Conservation (phyloP, 2,113 vertebrate genomes). For the Pholis gunnellus region DNA sequence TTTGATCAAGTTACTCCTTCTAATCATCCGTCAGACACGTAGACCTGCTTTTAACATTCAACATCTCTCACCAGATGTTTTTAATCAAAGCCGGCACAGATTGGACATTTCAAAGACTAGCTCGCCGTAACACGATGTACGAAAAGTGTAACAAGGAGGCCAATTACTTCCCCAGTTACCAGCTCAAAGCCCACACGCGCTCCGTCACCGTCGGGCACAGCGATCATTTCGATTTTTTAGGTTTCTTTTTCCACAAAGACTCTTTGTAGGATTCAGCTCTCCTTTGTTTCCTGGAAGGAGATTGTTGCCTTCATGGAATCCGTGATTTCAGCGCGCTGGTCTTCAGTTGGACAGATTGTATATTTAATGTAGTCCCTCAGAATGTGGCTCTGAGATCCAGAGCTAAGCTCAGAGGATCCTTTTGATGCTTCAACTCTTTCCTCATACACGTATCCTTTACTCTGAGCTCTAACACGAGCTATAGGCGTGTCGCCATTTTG, state of each 20-base stretch:
- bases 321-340: background rate
- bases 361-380: background rate
- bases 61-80: conserved; percentile 15
- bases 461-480: background rate
- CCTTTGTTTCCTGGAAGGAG: background rate
- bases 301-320: too few species aligned
- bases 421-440: background rate
- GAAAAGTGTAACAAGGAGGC: conserved; percentile 39
- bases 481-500: background rate
- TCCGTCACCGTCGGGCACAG: background rate
- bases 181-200: conserved; percentile 27
- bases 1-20: too few species aligned
- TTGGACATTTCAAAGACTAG: conserved; percentile 47
- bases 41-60: background rate
- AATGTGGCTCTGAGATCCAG: background rate
- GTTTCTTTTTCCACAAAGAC: background rate
- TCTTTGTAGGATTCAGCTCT: background rate
- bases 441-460: background rate
- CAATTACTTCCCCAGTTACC: conserved; percentile 35
- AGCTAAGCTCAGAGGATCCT: background rate
- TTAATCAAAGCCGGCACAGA: conserved; percentile 39
- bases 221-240: too few species aligned
- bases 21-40: too few species aligned
- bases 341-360: conserved; percentile 16
- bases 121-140: background rate